Evolutionary conservation across 2,888 invertebrate genomes (phyloP), one percentile per base, ranked within the genome.

Genomic region (Pterobdella sp.): DNA sequence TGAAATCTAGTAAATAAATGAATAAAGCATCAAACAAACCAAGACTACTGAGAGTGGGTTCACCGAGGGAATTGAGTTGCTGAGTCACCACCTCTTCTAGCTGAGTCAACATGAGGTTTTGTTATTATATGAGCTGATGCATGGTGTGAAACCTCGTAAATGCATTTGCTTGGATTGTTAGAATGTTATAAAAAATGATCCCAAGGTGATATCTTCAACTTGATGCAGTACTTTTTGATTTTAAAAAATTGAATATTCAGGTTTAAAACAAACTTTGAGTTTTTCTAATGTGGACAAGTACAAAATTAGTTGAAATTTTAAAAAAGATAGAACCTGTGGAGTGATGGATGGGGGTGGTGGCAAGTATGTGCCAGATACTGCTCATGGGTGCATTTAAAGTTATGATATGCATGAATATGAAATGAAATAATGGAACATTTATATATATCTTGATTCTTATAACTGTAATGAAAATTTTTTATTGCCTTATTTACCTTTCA

Each of bases 1-100:
- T n/a, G n/a, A n/a, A n/a, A n/a, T n/a, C n/a, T n/a, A n/a, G n/a
- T n/a, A n/a, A n/a, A n/a, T n/a, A n/a, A n/a, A n/a, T n/a, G n/a
- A n/a, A n/a, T n/a, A n/a, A n/a, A n/a, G n/a, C n/a, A n/a, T n/a
- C n/a, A n/a, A n/a, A n/a, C n/a, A n/a, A n/a, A 56, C 60, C 60
- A 68, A 93, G 82, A 74, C 91, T 90, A 0, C 88, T 87, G 79
- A 94, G 88, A 0, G 91, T 87, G 0, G 91, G 89, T 81, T 94
- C 94, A 10, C 84, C 84, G 2, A 84, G 77, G 1, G 80, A 79
- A 77, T 81, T 82, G 29, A 82, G 73, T 42, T 68, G 68, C 26
- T 56, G 60, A 22, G n/a, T 26, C 60, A 56, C 18, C 4, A 22
- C n/a, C 4, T 56, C 60, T 56, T 22, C 26, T 7, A 26, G n/a